Conservation (phyloP, 1,140 invertebrate species). For the Chelonus insularis region DNA sequence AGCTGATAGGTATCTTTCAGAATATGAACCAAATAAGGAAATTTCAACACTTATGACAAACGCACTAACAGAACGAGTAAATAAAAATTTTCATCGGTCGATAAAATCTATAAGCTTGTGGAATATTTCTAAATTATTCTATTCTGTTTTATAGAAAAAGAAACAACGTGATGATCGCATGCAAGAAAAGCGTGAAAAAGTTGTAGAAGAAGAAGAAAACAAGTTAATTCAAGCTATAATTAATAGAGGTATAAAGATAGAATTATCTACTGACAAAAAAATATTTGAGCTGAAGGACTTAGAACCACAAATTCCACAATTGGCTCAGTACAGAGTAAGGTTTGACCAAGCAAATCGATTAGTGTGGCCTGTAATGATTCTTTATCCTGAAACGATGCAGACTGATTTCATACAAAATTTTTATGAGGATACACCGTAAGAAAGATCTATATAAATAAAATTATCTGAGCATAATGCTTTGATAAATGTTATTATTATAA, state of each 20-base stretch:
- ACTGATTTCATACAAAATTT: slow-evolving; percentile 77
- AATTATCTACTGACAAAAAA: slow-evolving; percentile 38
- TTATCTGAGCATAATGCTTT: too few species aligned
- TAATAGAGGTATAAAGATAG: slow-evolving; percentile 59
- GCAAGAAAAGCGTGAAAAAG: slow-evolving; percentile 61
- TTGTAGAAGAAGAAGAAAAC: slow-evolving; percentile 63
- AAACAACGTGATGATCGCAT: slow-evolving; percentile 66
- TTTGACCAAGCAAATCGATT: slow-evolving; percentile 65
- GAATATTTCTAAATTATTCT: too few species aligned
- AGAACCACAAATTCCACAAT: slow-evolving; percentile 66
- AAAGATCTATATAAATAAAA: slow-evolving; percentile 26
- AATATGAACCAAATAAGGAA: slow-evolving; percentile 62
- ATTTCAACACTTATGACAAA: slow-evolving; percentile 65
- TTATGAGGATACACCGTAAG: slow-evolving; percentile 71
- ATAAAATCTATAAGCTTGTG: too few species aligned
- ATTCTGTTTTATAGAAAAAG: slow-evolving; percentile 60
- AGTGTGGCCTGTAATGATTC: slow-evolving; percentile 80
- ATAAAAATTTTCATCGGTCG: too few species aligned
- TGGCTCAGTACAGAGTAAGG: slow-evolving; percentile 64
- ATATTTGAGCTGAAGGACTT: slow-evolving; percentile 62
- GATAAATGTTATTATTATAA: too few species aligned
- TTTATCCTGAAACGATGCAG: slow-evolving; percentile 79
- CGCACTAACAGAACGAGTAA: slow-evolving; percentile 62
- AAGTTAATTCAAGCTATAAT: slow-evolving; percentile 62
- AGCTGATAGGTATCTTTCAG: slow-evolving; percentile 71